Evolutionary conservation across 2,113 vertebrate genomes (phyloP).

Genomic region (Equus przewalskii): DNA sequence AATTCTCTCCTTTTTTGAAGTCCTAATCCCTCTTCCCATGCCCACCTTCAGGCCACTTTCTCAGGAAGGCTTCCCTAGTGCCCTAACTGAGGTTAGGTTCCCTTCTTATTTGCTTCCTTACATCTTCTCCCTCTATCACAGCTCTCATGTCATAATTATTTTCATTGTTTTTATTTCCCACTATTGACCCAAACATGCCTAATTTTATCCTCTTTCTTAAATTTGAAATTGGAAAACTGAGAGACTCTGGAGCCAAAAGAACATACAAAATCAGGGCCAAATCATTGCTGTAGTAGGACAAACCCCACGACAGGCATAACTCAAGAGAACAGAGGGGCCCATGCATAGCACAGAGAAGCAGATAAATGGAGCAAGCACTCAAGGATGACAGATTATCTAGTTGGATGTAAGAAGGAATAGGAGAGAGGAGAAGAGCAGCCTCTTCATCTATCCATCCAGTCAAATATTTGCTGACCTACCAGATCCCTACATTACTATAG

Average conservation of each 20-base stretch:
- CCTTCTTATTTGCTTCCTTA: not conserved
- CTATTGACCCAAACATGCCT: not conserved
- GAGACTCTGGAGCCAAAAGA: not conserved
- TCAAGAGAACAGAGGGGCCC: not conserved
- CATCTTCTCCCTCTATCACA: not conserved
- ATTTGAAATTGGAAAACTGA: slow-evolving; percentile 14
- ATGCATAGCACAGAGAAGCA: not conserved
- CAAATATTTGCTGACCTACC: not conserved
- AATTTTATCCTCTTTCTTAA: not conserved
- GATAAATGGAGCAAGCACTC: not conserved
- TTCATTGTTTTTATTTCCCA: not conserved
- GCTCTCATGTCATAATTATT: not conserved
- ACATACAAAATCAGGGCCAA: not conserved
- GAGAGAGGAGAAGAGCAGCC: not conserved
- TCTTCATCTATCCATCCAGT: not conserved
- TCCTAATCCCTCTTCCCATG: not conserved
- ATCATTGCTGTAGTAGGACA: not conserved
- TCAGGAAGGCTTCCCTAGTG: not conserved
- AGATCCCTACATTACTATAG: not conserved
- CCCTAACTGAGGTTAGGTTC: not conserved
- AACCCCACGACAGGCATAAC: not conserved
- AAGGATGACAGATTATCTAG: not conserved
- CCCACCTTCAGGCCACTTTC: not conserved
- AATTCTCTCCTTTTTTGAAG: not conserved
- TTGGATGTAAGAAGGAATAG: too few relatives aligned